Conservation (phyloP, 2,797 vertebrate species). For the Euphonia xanthogaster region DNA sequence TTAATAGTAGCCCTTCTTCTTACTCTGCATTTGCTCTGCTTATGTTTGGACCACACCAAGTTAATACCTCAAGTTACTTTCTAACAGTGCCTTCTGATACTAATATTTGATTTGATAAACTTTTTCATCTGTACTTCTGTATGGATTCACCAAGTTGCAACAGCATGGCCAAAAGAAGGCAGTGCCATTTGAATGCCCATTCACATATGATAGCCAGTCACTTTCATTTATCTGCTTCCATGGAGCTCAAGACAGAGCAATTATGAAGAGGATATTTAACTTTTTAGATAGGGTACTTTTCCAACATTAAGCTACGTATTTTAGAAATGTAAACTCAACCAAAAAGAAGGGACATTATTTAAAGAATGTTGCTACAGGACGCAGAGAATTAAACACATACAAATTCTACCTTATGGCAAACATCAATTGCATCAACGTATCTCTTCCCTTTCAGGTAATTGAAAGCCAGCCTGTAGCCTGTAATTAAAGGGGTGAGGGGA, state of each 20-base stretch:
- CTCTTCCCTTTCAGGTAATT: slow-evolving; percentile 97
- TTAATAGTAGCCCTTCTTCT: not conserved
- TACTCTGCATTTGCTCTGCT: not conserved
- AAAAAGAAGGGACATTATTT: not conserved
- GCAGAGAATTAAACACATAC: not conserved
- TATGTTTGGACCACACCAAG: not conserved
- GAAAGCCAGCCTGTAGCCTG: slow-evolving; percentile 98
- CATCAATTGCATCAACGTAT: slow-evolving; percentile 91
- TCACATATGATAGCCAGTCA: not conserved
- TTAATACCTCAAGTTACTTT: not conserved
- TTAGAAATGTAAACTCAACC: not conserved
- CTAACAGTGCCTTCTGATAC: not conserved
- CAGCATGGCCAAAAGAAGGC: not conserved
- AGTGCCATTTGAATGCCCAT: not conserved
- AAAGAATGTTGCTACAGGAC: not conserved
- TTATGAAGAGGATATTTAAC: not conserved
- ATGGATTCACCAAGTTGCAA: not conserved
- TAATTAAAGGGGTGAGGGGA: not conserved
- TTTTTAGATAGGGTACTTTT: not conserved
- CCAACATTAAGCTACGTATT: not conserved
- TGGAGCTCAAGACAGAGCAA: not conserved
- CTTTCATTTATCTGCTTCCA: not conserved
- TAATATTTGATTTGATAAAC: not conserved
- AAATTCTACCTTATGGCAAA: slow-evolving; percentile 92
- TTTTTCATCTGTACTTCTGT: not conserved